A percentile compares a stretch with the other conserved stretches of the same genome.
Conservation (phyloP, 2,888 invertebrate species). For the Crematogaster levior region DNA sequence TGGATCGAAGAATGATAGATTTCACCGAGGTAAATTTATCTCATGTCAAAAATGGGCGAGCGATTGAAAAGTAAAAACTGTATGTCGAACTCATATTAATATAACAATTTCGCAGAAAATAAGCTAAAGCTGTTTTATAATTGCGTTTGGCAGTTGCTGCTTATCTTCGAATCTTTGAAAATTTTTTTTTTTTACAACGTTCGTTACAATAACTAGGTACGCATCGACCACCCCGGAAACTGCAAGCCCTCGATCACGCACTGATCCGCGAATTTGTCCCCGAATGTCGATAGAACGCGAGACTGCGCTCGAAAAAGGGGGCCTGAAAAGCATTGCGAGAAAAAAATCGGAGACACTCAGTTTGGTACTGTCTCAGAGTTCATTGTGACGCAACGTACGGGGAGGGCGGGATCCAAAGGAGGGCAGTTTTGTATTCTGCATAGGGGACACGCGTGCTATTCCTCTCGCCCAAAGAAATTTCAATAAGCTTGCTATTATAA, state of each 20-base stretch:
- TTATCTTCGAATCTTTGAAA: constrained; percentile 9
- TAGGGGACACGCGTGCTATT: constrained; percentile 28
- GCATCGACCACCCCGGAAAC: constrained; percentile 1
- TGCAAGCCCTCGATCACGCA: constrained; percentile 40
- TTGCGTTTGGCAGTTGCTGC: neutral
- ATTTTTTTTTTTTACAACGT: neutral
- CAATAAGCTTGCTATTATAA: constrained; percentile 79
- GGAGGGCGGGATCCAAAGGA: constrained; percentile 53
- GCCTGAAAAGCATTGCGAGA: constrained; percentile 52
- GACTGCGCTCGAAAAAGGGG: constrained; percentile 24
- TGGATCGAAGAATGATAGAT: constrained; percentile 28
- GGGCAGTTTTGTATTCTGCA: constrained; percentile 61
- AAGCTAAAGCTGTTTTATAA: neutral
- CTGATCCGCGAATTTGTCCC: constrained; percentile 39
- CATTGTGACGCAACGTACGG: constrained; percentile 59
- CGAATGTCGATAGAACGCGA: constrained; percentile 54
- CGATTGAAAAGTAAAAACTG: neutral
- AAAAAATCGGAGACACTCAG: constrained; percentile 65
- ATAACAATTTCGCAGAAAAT: neutral
- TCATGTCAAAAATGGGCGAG: neutral
- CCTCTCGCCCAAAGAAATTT: constrained; percentile 71
- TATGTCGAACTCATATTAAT: neutral
- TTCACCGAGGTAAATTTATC: constrained; percentile 7
- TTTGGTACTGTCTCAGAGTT: constrained; percentile 44
- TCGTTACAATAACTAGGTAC: constrained; percentile 7